Conservation (phyloP, 2,888 invertebrate genomes). For the Melinopterus prodromus region DNA sequence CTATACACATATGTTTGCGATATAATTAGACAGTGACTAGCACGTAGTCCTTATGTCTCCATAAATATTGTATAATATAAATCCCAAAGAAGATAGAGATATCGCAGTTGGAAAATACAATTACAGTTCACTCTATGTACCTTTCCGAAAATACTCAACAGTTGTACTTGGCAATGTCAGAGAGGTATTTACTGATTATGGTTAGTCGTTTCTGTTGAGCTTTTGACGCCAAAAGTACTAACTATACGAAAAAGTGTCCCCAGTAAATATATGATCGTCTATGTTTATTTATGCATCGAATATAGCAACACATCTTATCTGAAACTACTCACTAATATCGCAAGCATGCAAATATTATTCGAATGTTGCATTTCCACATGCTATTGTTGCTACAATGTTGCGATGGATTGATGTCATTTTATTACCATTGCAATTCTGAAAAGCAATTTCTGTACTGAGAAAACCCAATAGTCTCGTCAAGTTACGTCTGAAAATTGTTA, state of each 20-base stretch:
- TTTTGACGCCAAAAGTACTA: not conserved
- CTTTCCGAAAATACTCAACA: not conserved
- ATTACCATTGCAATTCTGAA: too few relatives aligned
- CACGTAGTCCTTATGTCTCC: too few relatives aligned
- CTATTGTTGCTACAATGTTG: not conserved
- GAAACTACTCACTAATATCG: not conserved
- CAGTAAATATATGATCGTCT: not conserved
- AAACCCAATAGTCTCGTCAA: too few relatives aligned
- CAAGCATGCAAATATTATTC: not conserved
- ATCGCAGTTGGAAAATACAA: too few relatives aligned
- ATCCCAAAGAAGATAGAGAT: too few relatives aligned
- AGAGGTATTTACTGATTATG: not conserved
- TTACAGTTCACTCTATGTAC: not conserved
- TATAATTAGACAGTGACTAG: too few relatives aligned
- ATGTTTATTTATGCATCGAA: not conserved
- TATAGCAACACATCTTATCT: not conserved
- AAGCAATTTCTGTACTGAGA: too few relatives aligned
- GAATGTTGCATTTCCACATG: not conserved
- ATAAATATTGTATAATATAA: too few relatives aligned
- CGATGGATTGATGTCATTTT: too few relatives aligned
- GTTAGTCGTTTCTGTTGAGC: not conserved
- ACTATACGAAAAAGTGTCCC: not conserved
- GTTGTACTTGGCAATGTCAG: not conserved
- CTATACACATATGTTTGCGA: too few relatives aligned
- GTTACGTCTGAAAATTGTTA: too few relatives aligned